A percentile compares a stretch with the other conserved stretches of the same genome.
These are phyloP conservation scores for Coturnix japonica DNA, from an alignment of 2,113 vertebrate genomes.

Conservation along the genomic window DNA sequence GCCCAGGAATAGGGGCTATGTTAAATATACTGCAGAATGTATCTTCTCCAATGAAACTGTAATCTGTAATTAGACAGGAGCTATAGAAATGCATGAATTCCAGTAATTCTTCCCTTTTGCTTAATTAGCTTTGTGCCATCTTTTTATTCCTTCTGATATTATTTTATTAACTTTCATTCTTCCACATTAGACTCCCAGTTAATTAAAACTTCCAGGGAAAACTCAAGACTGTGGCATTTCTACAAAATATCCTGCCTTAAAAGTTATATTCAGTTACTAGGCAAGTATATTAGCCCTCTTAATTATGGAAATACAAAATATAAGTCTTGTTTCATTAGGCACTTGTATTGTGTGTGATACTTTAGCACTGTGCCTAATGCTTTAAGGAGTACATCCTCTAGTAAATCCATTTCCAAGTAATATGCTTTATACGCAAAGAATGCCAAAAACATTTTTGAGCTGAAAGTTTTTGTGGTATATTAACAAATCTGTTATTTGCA, in stretches of 20 bases:
- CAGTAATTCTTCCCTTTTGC: not conserved
- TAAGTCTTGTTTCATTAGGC: too few species aligned
- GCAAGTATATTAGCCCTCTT: not conserved
- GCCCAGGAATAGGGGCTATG: not conserved
- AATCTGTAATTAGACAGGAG: not conserved
- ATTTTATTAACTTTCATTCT: not conserved
- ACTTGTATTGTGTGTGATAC: not conserved
- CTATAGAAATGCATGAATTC: not conserved
- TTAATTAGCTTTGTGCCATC: not conserved
- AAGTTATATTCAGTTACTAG: not conserved
- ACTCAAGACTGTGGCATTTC: not conserved
- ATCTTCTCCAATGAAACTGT: not conserved
- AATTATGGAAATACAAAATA: not conserved
- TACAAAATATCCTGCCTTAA: not conserved
- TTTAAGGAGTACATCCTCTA: not conserved
- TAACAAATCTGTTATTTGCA: not conserved
- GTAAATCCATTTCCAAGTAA: not conserved
- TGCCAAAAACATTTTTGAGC: not conserved
- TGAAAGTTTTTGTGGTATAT: not conserved
- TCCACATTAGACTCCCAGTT: not conserved
- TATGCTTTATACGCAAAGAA: not conserved
- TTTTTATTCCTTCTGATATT: not conserved
- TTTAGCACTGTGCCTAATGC: not conserved
- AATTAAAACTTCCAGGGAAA: not conserved
- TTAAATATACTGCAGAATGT: not conserved